Conservation (phyloP, 2,888 invertebrate species). For the Coleophora flavipennella region DNA sequence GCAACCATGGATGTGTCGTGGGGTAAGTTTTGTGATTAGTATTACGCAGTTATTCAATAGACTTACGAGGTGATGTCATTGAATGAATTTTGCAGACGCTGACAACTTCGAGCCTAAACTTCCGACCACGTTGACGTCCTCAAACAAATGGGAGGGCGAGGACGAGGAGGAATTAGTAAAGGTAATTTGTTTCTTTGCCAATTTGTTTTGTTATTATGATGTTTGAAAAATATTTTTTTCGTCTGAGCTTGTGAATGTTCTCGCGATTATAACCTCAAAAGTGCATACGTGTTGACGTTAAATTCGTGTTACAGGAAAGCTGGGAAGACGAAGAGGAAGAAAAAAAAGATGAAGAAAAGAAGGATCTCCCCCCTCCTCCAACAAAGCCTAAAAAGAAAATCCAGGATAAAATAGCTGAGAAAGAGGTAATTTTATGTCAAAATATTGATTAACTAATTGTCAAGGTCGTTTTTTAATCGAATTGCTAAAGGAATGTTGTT, state of each 20-base stretch:
- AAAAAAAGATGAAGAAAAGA: slow-evolving; percentile 81
- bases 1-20: slow-evolving; percentile 79
- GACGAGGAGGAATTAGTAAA: slow-evolving; percentile 90
- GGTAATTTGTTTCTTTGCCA: slow-evolving; percentile 68
- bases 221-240: slow-evolving; percentile 1
- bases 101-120: slow-evolving; percentile 80
- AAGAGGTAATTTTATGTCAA: slow-evolving; percentile 76
- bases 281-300: slow-evolving; percentile 60
- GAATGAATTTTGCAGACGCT: slow-evolving; percentile 73
- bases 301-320: slow-evolving; percentile 80
- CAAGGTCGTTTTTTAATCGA: neutral
- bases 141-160: slow-evolving; percentile 90
- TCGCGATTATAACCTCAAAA: slow-evolving; percentile 51
- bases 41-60: slow-evolving; percentile 17
- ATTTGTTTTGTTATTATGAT: slow-evolving; percentile 20
- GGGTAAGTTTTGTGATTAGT: slow-evolving; percentile 62
- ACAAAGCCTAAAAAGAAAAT: slow-evolving; percentile 82
- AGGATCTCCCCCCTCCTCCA: slow-evolving; percentile 70
- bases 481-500: neutral
- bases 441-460: neutral
- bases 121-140: slow-evolving; percentile 69
- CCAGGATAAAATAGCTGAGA: slow-evolving; percentile 88
- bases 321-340: slow-evolving; percentile 96
- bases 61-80: slow-evolving; percentile 33
- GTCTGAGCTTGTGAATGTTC: slow-evolving; percentile 10